These are phyloP conservation scores for Pegoplata infirma DNA, from an alignment of 2,888 invertebrate genomes.

Conservation along the genomic window DNA sequence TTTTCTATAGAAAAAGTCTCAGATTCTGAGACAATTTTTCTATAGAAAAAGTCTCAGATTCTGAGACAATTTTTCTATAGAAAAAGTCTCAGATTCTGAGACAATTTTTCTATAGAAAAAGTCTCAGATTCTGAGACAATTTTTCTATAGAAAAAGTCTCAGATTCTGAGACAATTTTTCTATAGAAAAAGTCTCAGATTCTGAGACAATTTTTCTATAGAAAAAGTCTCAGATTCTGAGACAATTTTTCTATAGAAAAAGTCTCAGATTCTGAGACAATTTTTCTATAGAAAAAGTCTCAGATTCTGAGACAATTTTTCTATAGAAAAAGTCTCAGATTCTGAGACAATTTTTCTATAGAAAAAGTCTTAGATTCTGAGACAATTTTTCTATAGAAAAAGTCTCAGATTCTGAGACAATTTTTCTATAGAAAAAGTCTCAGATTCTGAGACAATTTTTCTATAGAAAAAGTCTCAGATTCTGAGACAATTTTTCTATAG, in stretches of 20 bases:
- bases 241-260: background rate
- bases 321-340: background rate
- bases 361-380: background rate
- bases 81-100: background rate
- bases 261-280: background rate
- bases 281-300: background rate
- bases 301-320: background rate
- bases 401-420: background rate
- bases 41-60: background rate
- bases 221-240: background rate
- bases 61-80: background rate
- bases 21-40: too few species aligned
- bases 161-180: background rate
- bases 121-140: too few species aligned
- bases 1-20: too few species aligned
- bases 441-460: too few species aligned
- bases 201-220: too few species aligned
- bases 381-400: background rate
- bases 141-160: background rate
- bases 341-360: background rate
- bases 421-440: too few species aligned
- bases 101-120: too few species aligned
- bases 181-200: too few species aligned
- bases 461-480: too few species aligned
- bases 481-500: background rate